Evolutionary conservation across 2,113 vertebrate species (phyloP).

Genomic region (Sminthopsis crassicaudata): DNA sequence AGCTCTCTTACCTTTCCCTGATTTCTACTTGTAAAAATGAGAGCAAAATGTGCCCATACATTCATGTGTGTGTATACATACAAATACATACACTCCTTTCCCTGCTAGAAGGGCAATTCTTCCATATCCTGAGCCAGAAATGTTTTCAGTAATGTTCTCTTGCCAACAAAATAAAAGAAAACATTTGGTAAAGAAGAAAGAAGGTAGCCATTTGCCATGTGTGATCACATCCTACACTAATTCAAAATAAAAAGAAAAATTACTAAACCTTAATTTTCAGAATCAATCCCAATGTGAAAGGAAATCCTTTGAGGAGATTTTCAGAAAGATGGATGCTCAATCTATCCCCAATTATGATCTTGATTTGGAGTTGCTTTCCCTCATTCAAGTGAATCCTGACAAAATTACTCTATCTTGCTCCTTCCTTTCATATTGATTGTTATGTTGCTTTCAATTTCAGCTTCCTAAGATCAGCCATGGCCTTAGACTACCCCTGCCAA

Average conservation of each 20-base stretch:
- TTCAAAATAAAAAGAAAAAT: neutral
- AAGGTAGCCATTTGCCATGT: neutral
- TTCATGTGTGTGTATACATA: neutral
- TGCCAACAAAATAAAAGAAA: constrained; percentile 19
- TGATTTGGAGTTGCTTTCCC: neutral
- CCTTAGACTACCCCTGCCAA: neutral
- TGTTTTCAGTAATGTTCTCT: neutral
- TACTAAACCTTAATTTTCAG: neutral
- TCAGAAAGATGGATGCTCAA: neutral
- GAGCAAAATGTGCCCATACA: neutral
- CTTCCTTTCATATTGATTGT: neutral
- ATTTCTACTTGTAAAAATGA: neutral
- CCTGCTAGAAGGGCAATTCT: neutral
- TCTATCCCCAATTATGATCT: neutral
- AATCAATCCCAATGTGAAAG: neutral
- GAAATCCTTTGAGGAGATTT: neutral
- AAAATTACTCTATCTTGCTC: neutral
- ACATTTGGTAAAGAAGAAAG: constrained; percentile 11
- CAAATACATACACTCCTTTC: neutral
- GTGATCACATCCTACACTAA: neutral
- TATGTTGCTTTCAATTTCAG: neutral
- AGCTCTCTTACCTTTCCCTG: neutral
- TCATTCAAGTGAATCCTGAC: neutral
- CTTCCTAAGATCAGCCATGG: neutral
- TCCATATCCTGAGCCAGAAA: neutral